Conservation (phyloP, 2,113 vertebrate genomes). For the Cinclus mexicanus region DNA sequence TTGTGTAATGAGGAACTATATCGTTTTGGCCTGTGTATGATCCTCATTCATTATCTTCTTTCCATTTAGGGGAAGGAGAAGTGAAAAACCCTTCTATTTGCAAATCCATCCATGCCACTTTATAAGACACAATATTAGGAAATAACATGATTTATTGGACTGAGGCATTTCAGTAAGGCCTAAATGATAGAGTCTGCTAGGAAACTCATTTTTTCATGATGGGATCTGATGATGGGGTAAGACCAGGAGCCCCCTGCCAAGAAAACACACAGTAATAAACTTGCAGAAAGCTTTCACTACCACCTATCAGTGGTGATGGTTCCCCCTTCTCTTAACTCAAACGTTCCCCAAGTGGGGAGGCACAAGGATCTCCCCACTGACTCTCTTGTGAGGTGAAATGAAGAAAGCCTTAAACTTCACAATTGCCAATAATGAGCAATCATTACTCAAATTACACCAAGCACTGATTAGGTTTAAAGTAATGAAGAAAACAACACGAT, state of each 20-base stretch:
- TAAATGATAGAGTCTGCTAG: constrained; percentile 41
- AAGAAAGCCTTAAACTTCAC: constrained; percentile 93
- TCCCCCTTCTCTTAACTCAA: constrained; percentile 6
- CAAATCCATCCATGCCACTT: constrained; percentile 65
- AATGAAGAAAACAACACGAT: constrained; percentile 99
- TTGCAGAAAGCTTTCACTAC: constrained; percentile 36
- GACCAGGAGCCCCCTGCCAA: constrained; percentile 32
- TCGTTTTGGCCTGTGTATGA: not conserved
- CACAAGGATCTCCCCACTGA: constrained; percentile 78
- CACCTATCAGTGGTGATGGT: constrained; percentile 25
- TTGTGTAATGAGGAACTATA: constrained; percentile 17
- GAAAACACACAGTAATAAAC: constrained; percentile 38
- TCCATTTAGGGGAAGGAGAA: not conserved
- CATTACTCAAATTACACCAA: constrained; percentile 99
- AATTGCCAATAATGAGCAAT: constrained; percentile 98
- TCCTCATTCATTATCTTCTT: constrained; percentile 56
- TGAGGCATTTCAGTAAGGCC: constrained; percentile 56
- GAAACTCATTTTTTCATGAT: constrained; percentile 23
- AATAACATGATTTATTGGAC: constrained; percentile 70
- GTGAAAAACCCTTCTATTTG: constrained; percentile 9
- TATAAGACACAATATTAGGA: constrained; percentile 50
- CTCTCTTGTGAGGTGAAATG: constrained; percentile 81
- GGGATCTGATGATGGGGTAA: constrained; percentile 47
- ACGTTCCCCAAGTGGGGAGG: constrained; percentile 50
- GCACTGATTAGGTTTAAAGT: constrained; percentile 99